A percentile compares a stretch with the other conserved stretches of the same genome.
phyloP scores from a whole-genome alignment of 2,888 invertebrate species.

The Tinea trinotella region DNA sequence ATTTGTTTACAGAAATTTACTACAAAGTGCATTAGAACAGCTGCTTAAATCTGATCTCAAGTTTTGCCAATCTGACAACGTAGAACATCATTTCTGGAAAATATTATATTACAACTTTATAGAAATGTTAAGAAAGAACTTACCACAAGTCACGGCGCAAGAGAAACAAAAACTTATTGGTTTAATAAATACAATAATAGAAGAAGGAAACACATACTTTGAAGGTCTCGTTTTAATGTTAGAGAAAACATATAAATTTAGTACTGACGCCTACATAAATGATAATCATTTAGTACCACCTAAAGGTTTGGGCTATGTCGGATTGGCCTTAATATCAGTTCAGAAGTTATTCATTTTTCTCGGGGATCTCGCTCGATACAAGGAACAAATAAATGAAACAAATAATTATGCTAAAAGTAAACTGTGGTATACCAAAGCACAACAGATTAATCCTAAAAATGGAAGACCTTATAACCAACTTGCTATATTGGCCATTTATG shows the following conservation, averaged over 20 bases:
- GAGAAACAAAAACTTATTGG: slow-evolving; percentile 77
- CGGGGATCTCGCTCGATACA: slow-evolving; percentile 94
- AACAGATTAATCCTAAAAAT: slow-evolving; percentile 94
- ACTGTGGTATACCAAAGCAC: slow-evolving; percentile 94
- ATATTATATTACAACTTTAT: slow-evolving; percentile 90
- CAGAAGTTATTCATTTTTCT: slow-evolving; percentile 92
- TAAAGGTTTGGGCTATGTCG: slow-evolving; percentile 77
- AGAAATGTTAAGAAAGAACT: slow-evolving; percentile 82
- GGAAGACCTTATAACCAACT: slow-evolving; percentile 96
- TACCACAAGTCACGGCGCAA: slow-evolving; percentile 72
- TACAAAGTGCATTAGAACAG: slow-evolving; percentile 78
- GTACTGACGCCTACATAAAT: slow-evolving; percentile 74
- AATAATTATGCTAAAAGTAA: slow-evolving; percentile 81
- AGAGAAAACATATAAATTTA: slow-evolving; percentile 83
- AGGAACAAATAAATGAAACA: slow-evolving; percentile 86
- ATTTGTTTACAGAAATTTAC: slow-evolving; percentile 55
- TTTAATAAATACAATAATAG: slow-evolving; percentile 78
- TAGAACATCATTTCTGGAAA: slow-evolving; percentile 94
- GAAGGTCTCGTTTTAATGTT: slow-evolving; percentile 80
- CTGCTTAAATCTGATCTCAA: slow-evolving; percentile 85
- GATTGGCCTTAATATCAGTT: slow-evolving; percentile 85
- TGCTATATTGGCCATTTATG: slow-evolving; percentile 88
- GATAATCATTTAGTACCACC: slow-evolving; percentile 72
- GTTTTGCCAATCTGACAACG: slow-evolving; percentile 88
- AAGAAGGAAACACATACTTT: slow-evolving; percentile 86